Percentiles rank a stretch among this genome's conserved stretches.
phyloP scores from a whole-genome alignment of 2,888 invertebrate genomes.

The Bellardia pandia region DNA sequence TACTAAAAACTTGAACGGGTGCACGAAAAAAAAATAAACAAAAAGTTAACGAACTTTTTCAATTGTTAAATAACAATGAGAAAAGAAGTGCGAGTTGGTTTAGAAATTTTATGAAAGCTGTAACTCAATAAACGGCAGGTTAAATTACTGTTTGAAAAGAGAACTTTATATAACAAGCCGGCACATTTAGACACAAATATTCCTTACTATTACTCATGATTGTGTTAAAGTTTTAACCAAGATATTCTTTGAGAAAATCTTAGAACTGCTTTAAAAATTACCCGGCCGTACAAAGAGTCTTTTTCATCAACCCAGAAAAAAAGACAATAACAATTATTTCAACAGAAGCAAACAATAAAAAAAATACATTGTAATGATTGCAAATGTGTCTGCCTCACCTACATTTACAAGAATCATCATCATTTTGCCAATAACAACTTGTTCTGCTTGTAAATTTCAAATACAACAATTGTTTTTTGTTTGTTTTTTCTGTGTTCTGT shows the following conservation, averaged over 20 bases:
- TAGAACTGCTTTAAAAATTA: too few species aligned
- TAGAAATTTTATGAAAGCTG: neutral
- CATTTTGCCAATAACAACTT: constrained; percentile 1
- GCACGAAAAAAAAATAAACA: constrained; percentile 13
- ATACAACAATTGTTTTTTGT: constrained; percentile 15
- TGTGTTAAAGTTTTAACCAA: too few species aligned
- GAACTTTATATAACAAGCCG: too few species aligned
- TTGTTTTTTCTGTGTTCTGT: neutral
- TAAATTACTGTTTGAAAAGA: too few species aligned
- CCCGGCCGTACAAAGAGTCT: neutral
- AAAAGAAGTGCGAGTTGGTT: constrained; percentile 1
- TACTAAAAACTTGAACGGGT: constrained; percentile 28
- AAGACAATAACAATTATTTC: neutral
- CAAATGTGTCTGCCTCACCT: constrained; percentile 44
- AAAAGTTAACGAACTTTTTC: constrained; percentile 56
- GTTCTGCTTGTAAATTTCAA: constrained; percentile 23
- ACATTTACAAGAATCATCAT: constrained; percentile 28
- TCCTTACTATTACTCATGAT: too few species aligned
- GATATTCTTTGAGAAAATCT: too few species aligned
- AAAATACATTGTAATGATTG: constrained; percentile 10
- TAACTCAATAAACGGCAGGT: neutral
- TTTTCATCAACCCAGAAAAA: neutral
- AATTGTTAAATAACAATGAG: constrained; percentile 27
- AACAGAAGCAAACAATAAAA: neutral
- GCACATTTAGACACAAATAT: too few species aligned